Base-by-base conservation (phyloP, 2,888 invertebrate genomes). In the Thereva nobilitata region DNA sequence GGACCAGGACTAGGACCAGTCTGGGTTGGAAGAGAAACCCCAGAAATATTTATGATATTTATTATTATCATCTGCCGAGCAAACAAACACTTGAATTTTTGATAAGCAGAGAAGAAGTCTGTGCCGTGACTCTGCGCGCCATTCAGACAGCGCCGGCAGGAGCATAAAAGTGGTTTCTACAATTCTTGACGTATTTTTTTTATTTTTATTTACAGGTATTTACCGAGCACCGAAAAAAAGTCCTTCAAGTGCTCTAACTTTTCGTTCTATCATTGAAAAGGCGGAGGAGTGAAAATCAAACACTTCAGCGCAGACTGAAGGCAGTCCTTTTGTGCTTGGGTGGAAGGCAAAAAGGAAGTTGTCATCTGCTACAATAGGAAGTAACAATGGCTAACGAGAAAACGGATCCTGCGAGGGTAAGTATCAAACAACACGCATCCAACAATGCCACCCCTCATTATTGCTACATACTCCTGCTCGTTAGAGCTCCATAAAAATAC, bases 371-470 rank as follows among this genome's bases (percentile, higher is more conserved):
- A 54, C 54, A 64, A 64, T 54, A 68, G 57, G 63, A 54, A 71
- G 69, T 68, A 72, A 74, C 70, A 72, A 76, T 76, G 76, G 71
- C 70, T 70, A 72, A 73, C 70, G 75, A 75, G 68, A 76, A 75
- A 72, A 75, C 73, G 70, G 73, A 75, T 68, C 70, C 74, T 63
- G 72, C 73, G 64, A 74, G 73, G 70, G 76, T 77, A 73, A 75
- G 75, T 73, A 45, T 37, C 49, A 61, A 61, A 61, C 61, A 61
- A 50, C 61, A 61, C 59, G 64, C 64, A 54, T 44, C 10, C 66
- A 70, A 71, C 72, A 73, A 72, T 68, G 52, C 56, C 41, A 38
- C 38, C 9, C 38, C 52, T 52, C 57, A 57, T 61, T 61, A 61
- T 50, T 49, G 23, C 49, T 50, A 45, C n/a, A 57, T 35, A 57